A percentile compares a stretch with the other conserved stretches of the same genome.
phyloP scores from a whole-genome alignment of 2,797 vertebrate species.

The Karalla daura region DNA sequence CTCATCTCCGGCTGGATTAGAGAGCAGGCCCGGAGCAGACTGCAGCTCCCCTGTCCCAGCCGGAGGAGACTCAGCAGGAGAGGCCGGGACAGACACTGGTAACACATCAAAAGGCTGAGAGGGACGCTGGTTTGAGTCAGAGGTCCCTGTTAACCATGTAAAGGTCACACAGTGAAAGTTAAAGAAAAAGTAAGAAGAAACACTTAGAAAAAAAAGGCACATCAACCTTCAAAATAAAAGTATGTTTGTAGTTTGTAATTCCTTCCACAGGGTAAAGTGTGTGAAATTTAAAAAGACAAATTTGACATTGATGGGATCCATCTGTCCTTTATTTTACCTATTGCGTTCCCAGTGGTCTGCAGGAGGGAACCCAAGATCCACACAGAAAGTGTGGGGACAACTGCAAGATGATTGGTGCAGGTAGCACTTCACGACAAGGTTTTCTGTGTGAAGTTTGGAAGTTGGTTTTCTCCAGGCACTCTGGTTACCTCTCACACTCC shows the following conservation, averaged over 20 bases:
- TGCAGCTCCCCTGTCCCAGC: constrained; percentile 32
- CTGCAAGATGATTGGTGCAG: too few relatives aligned
- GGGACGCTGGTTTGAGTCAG: background rate
- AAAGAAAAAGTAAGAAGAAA: accelerated
- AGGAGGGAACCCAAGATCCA: too few relatives aligned
- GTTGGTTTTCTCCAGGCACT: too few relatives aligned
- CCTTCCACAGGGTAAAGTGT: background rate
- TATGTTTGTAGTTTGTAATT: background rate
- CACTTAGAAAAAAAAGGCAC: background rate
- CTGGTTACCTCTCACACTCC: too few relatives aligned
- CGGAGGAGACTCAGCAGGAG: constrained; percentile 33
- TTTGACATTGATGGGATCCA: too few relatives aligned
- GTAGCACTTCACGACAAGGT: too few relatives aligned
- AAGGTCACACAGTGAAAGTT: background rate
- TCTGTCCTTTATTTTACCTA: too few relatives aligned
- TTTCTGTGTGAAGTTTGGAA: too few relatives aligned
- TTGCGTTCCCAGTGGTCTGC: too few relatives aligned
- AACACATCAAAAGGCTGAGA: background rate
- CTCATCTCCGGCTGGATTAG: constrained; percentile 74
- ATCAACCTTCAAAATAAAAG: constrained; percentile 39
- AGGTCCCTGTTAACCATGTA: background rate
- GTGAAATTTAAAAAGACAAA: too few relatives aligned
- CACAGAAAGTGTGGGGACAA: too few relatives aligned
- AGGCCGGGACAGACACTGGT: constrained; percentile 14
- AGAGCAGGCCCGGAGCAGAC: constrained; percentile 35